These are phyloP conservation scores for Calonectris borealis DNA, from an alignment of 2,113 vertebrate genomes.

Conservation along the genomic window DNA sequence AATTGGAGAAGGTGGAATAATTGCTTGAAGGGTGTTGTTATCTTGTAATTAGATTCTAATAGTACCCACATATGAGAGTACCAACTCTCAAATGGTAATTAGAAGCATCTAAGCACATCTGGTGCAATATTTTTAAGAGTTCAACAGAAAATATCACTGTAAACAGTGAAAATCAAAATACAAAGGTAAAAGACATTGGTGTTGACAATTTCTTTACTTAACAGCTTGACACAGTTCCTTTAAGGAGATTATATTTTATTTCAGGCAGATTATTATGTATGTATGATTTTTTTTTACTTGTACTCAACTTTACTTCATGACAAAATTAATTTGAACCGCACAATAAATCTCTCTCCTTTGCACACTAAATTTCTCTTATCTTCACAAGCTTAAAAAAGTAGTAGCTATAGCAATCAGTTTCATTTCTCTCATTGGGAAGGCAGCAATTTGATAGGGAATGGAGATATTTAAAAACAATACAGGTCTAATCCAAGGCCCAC, in stretches of 20 bases:
- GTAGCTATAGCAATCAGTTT: background rate
- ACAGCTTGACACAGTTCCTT: background rate
- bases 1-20: constrained; percentile 5
- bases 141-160: background rate
- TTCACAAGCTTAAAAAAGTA: background rate
- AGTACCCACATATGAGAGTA: background rate
- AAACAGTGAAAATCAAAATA: background rate
- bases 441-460: background rate
- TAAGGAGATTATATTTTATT: background rate
- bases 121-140: background rate
- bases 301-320: background rate
- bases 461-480: background rate
- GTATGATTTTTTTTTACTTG: background rate
- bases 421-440: background rate
- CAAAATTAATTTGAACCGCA: background rate
- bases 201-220: background rate
- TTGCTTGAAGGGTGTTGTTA: background rate
- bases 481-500: background rate
- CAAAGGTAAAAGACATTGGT: background rate
- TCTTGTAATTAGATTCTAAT: constrained; percentile 28
- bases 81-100: background rate
- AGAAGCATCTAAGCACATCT: constrained; percentile 6
- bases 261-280: background rate
- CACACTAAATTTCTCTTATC: background rate
- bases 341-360: background rate